phyloP scores from a whole-genome alignment of 2,888 invertebrate genomes.

The Rosalia funebris region DNA sequence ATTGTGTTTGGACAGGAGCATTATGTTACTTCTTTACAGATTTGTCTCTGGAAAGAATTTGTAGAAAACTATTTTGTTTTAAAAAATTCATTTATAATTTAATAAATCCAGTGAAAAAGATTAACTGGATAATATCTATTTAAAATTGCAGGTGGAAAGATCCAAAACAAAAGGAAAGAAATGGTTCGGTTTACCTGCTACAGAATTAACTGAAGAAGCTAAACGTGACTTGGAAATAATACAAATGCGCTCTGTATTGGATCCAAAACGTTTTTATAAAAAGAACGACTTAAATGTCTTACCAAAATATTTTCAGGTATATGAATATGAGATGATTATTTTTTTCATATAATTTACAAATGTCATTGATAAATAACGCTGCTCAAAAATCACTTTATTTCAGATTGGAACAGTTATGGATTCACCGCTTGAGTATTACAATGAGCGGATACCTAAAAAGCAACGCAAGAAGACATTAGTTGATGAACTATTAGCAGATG shows the following conservation, averaged over 20 bases:
- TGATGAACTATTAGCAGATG: constrained; percentile 91
- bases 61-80: too few relatives aligned
- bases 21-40: not conserved
- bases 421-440: constrained; percentile 87
- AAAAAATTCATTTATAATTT: not conserved
- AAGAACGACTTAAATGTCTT: constrained; percentile 86
- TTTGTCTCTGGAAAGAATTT: not conserved
- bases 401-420: constrained; percentile 86
- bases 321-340: not conserved
- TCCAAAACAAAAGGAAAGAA: constrained; percentile 82
- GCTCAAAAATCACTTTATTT: constrained; percentile 44
- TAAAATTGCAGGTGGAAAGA: constrained; percentile 70
- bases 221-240: constrained; percentile 89
- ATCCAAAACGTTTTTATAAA: constrained; percentile 96
- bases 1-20: not conserved
- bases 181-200: constrained; percentile 91
- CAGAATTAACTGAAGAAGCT: constrained; percentile 88
- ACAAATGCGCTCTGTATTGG: constrained; percentile 90
- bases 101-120: not conserved
- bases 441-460: constrained; percentile 83
- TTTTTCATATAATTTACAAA: constrained; percentile 14
- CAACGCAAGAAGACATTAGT: constrained; percentile 90
- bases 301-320: constrained; percentile 94
- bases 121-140: constrained; percentile 30
- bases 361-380: too few relatives aligned